phyloP scores from a whole-genome alignment of 2,113 vertebrate species.

The Pelecanoides urinatrix region DNA sequence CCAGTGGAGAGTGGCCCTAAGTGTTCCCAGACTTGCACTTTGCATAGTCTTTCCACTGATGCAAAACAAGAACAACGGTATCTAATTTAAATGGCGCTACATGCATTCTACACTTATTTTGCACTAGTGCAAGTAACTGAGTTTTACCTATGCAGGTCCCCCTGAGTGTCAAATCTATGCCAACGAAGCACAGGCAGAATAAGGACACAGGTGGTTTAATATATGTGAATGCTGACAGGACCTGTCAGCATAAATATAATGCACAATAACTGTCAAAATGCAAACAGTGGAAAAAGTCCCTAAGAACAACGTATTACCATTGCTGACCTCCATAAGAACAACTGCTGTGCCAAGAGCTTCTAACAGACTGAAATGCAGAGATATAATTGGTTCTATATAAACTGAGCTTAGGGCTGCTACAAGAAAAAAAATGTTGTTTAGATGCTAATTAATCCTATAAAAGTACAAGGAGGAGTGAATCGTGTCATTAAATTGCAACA shows the following conservation, averaged over 20 bases:
- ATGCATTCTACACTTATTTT: neutral
- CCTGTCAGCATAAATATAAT: neutral
- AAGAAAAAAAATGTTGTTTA: neutral
- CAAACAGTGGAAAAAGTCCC: neutral
- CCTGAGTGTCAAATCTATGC: neutral
- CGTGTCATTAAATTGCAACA: neutral
- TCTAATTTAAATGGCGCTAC: neutral
- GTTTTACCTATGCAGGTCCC: neutral
- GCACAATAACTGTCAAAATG: neutral
- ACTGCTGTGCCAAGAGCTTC: neutral
- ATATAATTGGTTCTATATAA: neutral
- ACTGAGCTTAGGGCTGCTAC: neutral
- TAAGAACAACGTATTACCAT: neutral
- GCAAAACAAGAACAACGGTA: neutral
- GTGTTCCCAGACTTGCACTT: neutral
- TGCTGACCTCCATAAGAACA: slow-evolving; percentile 2
- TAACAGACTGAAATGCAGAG: neutral
- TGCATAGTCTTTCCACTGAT: neutral
- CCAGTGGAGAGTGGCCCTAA: neutral
- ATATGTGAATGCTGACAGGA: neutral
- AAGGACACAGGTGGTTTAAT: neutral
- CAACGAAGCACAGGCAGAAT: neutral
- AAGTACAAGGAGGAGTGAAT: neutral
- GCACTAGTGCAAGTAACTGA: neutral
- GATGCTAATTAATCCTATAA: slow-evolving; percentile 23